These are phyloP conservation scores for Piscicola geometra DNA, from an alignment of 2,888 invertebrate species.

Conservation along the genomic window DNA sequence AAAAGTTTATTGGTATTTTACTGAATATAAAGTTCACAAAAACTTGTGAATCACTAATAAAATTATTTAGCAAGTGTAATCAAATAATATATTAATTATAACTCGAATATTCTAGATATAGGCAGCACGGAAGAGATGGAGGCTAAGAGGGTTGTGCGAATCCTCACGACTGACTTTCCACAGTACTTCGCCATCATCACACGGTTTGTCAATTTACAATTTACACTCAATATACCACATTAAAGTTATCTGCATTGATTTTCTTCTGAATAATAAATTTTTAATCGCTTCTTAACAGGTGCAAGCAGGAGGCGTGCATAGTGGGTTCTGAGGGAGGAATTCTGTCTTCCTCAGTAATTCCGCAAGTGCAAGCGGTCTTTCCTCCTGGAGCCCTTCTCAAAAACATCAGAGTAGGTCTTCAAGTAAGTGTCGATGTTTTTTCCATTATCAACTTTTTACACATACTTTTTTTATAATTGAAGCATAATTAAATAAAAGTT, in stretches of 20 bases:
- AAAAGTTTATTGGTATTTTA: too few relatives aligned
- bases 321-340: conserved; percentile 99
- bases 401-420: conserved; percentile 96
- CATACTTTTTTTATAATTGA: background rate
- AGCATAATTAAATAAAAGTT: background rate
- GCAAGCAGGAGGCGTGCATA: conserved; percentile 88
- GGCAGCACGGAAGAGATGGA: conserved; percentile 68
- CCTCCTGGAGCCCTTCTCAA: conserved; percentile 97
- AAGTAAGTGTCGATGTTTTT: conserved; percentile 88
- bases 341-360: conserved; percentile 96
- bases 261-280: too few relatives aligned
- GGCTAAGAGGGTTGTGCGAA: conserved; percentile 85
- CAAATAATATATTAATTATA: background rate
- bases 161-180: conserved; percentile 96
- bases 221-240: too few relatives aligned
- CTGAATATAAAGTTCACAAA: too few relatives aligned
- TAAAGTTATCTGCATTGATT: too few relatives aligned
- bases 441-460: too few relatives aligned
- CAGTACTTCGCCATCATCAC: conserved; percentile 96
- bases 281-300: too few relatives aligned
- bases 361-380: conserved; percentile 98
- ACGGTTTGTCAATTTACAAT: too few relatives aligned
- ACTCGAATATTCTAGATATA: conserved; percentile 59
- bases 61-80: too few relatives aligned
- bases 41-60: too few relatives aligned